Evolutionary conservation across 2,888 invertebrate species (phyloP).

Genomic region (Candidula unifasciata): DNA sequence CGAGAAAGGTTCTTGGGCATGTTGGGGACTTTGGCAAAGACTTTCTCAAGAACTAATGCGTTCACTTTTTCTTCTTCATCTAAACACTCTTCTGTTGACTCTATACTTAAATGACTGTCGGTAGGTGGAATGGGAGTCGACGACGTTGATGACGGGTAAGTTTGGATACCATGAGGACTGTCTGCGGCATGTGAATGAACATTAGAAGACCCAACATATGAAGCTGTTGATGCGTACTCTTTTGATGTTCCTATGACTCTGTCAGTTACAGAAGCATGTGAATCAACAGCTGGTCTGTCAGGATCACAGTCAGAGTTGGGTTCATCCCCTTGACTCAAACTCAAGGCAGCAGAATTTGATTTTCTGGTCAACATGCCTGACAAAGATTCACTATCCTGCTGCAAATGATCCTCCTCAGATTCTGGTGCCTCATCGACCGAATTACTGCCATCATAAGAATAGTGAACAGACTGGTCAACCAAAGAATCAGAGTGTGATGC

Average conservation of each 20-base stretch:
- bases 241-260: not conserved
- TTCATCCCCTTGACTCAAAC: not conserved
- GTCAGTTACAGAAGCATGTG: not conserved
- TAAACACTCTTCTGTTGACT: not conserved
- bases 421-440: not conserved
- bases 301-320: no score
- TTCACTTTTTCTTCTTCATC: slow-evolving; percentile 48
- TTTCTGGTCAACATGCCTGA: not conserved
- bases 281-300: not conserved
- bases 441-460: not conserved
- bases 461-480: no score
- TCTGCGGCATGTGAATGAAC: not conserved
- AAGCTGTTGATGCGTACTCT: not conserved
- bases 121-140: not conserved
- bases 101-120: not conserved
- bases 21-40: slow-evolving; percentile 47
- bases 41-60: slow-evolving; percentile 45
- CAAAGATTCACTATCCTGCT: not conserved
- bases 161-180: not conserved
- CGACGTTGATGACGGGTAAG: not conserved
- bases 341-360: not conserved
- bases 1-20: slow-evolving; percentile 49
- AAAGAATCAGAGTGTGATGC: not conserved
- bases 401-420: not conserved
- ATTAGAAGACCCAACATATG: not conserved